Evolutionary conservation across 1,140 invertebrate species (phyloP).

Genomic region (Drosophila leontia): DNA sequence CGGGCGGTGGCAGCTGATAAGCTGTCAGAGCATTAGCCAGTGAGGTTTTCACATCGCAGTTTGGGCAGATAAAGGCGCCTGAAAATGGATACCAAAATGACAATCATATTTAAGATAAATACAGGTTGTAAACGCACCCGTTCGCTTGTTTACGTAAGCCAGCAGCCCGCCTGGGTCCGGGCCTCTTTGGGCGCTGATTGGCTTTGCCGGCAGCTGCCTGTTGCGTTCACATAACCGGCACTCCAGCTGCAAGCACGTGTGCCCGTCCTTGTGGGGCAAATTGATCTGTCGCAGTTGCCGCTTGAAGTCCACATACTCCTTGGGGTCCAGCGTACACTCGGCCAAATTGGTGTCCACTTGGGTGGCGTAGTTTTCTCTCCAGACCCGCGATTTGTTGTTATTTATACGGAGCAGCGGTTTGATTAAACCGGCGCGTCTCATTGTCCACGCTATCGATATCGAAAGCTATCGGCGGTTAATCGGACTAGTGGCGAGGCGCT

Average conservation of each 20-base stretch:
- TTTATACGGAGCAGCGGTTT: conserved; percentile 65
- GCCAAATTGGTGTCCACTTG: conserved; percentile 26
- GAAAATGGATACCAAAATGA: neutral
- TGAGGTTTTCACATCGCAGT: conserved; percentile 86
- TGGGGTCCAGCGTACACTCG: conserved; percentile 57
- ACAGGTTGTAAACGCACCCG: conserved; percentile 85
- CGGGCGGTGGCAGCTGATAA: conserved; percentile 37
- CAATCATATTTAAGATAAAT: neutral
- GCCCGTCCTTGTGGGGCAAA: conserved; percentile 86
- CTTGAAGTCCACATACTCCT: conserved; percentile 72
- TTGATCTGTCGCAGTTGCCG: conserved; percentile 58
- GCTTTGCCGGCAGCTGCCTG: conserved; percentile 39
- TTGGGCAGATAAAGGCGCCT: conserved; percentile 89
- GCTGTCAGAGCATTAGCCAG: conserved; percentile 85
- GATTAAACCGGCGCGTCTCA: conserved; percentile 68
- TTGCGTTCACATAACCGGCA: conserved; percentile 85
- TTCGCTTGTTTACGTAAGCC: conserved; percentile 89
- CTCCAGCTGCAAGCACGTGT: conserved; percentile 87
- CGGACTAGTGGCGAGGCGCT: neutral
- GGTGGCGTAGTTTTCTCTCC: conserved; percentile 52
- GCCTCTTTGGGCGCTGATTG: conserved; percentile 18
- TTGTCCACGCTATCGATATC: conserved; percentile 59
- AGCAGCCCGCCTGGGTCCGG: conserved; percentile 49
- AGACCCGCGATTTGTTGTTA: conserved; percentile 33
- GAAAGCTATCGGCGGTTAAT: neutral